Percentiles rank a stretch among this genome's conserved stretches.
These are phyloP conservation scores for Periophthalmus modestus DNA, from an alignment of 2,113 vertebrate species.

Conservation along the genomic window DNA sequence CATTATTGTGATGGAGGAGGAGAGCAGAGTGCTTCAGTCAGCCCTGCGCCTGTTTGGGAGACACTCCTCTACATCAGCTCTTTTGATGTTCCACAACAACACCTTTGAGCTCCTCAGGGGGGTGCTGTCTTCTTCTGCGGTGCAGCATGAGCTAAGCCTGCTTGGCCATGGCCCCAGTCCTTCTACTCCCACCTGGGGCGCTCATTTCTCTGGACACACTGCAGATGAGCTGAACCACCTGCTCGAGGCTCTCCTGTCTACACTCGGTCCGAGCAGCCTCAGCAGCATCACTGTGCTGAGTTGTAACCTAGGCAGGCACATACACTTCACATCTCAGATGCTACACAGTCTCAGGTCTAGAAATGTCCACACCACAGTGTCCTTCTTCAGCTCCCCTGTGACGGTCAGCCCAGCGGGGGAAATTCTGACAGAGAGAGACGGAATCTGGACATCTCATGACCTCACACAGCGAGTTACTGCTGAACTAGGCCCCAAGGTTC, in stretches of 20 bases:
- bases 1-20: constrained; percentile 60
- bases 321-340: constrained; percentile 30
- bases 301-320: constrained; percentile 61
- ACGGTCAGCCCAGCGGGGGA: constrained; percentile 50
- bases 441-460: constrained; percentile 59
- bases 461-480: constrained; percentile 30
- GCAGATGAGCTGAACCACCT: constrained; percentile 52
- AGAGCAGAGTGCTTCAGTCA: constrained; percentile 50
- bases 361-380: constrained; percentile 39
- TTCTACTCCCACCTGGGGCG: constrained; percentile 24
- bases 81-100: constrained; percentile 50
- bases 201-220: constrained; percentile 34
- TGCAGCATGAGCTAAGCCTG: constrained; percentile 37
- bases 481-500: constrained; percentile 43
- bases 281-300: constrained; percentile 51
- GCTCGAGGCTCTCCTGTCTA: constrained; percentile 26
- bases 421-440: constrained; percentile 32
- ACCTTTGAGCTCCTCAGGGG: constrained; percentile 14
- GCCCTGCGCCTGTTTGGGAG: constrained; percentile 55
- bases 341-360: constrained; percentile 39
- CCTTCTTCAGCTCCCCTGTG: constrained; percentile 34
- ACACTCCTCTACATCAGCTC: constrained; percentile 35
- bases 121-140: background rate
- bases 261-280: constrained; percentile 13
- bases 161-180: constrained; percentile 57